Evolutionary conservation across 92 coral and sea anemone species (phyloP).

Genomic region (Phenganax subtilis): DNA sequence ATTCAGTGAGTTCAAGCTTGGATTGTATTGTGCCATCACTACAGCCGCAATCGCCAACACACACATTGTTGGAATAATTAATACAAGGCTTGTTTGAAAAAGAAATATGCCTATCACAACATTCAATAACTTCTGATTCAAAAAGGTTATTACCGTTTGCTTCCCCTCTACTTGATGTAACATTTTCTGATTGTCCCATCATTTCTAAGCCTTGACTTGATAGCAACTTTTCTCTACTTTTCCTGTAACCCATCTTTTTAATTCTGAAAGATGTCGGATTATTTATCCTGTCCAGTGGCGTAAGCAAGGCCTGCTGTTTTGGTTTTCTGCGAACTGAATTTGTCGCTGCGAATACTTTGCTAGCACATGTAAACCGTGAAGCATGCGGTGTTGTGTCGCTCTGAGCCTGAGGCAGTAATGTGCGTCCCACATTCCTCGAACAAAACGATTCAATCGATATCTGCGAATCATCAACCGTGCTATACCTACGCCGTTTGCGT

Average conservation of each 20-base stretch:
- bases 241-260: conserved; percentile 15
- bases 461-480: conserved; percentile 10
- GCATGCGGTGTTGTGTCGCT: background rate
- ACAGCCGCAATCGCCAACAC: background rate
- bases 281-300: conserved; percentile 2
- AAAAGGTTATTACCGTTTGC: background rate
- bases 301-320: conserved; percentile 31
- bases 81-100: too few relatives aligned
- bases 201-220: background rate
- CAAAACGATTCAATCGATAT: conserved; percentile 15
- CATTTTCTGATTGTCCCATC: too few relatives aligned
- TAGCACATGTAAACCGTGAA: background rate
- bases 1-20: background rate
- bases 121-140: background rate
- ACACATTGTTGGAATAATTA: too few relatives aligned
- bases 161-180: background rate
- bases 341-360: background rate
- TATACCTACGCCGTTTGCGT: conserved; percentile 14
- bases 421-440: background rate
- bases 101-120: too few relatives aligned
- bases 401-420: background rate
- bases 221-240: background rate
- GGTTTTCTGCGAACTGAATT: background rate
- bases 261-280: conserved; percentile 11
- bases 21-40: background rate